Base-by-base conservation (phyloP, 2,888 invertebrate species). In the Sphaerophoria taeniata region DNA sequence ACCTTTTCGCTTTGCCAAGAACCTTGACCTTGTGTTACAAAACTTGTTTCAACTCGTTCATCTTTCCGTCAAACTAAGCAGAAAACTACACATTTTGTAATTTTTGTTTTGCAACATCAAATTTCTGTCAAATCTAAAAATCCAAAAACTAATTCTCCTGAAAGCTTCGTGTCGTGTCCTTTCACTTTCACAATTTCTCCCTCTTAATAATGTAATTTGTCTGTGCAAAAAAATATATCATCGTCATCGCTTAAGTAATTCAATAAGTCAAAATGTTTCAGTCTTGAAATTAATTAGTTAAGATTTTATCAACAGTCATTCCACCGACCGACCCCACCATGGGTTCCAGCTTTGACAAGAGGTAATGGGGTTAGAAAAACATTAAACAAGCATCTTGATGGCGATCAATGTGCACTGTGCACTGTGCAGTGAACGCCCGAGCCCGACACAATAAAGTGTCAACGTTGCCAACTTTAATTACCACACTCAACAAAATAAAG, bases 261-360 rank as follows among this genome's bases (percentile, higher is more conserved):
- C 60, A 82, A 82, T 82, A 69, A 69, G 14, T 73, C 55, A 69
- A 80, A 61, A 65, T 60, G 43, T 43, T 60, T 67, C 16, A 65
- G 51, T 60, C 45, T 39, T 72, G 47, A 61, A 77, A 31, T 14
- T 47, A 33, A 47, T 63, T 63, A 33, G 3, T 45, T 11, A 63
- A 33, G 63, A 63, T 63, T 63, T 47, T 14, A 63, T 47, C 63
- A 47, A 11, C 63, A 33, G 6, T 24, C 24, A 24, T 24, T 24
- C 33, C 33, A 33, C 47, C 45, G 16, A 39, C 39, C 11, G 39
- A 6, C 39, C 3, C 6, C 43, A 43, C 11, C 9, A 43, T 43
- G 12, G 9, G 34, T 14, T 9, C 36, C 49, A 65, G 16, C 4
- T 6, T 49, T 24, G 24, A 24, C 16, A 65, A 36, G 36, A 56